Evolutionary conservation across 2,888 invertebrate genomes (phyloP).

Genomic region (Odontothrips loti): DNA sequence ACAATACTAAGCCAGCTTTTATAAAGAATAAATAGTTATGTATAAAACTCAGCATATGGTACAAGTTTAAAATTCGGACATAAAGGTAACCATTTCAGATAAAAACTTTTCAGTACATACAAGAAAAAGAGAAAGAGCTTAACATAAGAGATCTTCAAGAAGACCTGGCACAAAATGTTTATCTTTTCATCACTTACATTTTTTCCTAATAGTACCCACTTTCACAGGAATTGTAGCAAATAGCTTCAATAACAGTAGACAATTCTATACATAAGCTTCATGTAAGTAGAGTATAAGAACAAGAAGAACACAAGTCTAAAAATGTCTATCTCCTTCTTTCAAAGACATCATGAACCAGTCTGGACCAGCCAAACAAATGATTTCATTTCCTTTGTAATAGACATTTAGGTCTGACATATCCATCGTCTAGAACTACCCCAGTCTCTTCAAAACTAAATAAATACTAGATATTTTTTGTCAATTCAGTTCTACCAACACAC

Average conservation of each 20-base stretch:
- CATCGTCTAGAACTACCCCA: too few species aligned
- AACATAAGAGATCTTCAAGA: too few species aligned
- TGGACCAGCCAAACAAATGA: constrained; percentile 1
- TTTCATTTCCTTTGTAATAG: too few species aligned
- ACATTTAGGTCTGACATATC: too few species aligned
- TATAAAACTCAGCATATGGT: neutral
- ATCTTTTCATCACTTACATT: neutral
- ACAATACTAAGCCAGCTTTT: neutral
- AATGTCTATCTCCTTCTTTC: neutral
- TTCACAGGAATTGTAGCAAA: neutral
- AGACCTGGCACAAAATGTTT: neutral
- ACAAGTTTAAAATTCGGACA: neutral
- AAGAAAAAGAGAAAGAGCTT: too few species aligned
- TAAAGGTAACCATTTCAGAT: neutral
- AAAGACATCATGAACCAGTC: neutral
- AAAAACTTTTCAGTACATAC: too few species aligned
- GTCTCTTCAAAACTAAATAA: too few species aligned
- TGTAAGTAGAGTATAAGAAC: too few species aligned
- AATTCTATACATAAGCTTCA: too few species aligned
- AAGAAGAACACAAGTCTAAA: neutral
- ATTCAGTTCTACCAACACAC: neutral
- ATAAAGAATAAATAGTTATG: neutral
- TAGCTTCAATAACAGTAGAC: too few species aligned
- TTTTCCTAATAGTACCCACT: neutral
- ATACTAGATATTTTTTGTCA: too few species aligned